These are phyloP conservation scores for Gopherus evgoodei DNA, from an alignment of 2,113 vertebrate species.

Conservation along the genomic window DNA sequence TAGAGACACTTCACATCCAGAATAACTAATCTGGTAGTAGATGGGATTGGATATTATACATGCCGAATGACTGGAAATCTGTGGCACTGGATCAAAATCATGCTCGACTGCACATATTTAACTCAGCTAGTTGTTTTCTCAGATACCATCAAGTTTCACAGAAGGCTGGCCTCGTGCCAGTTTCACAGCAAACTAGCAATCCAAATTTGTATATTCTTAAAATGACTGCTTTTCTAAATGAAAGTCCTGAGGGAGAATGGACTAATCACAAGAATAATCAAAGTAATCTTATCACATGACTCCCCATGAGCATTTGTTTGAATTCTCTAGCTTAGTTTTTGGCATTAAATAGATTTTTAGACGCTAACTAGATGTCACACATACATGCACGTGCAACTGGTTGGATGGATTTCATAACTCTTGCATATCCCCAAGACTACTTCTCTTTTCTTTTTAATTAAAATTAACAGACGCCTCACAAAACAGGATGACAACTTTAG, in stretches of 20 bases:
- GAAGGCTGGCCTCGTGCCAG: slow-evolving; percentile 56
- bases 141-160: slow-evolving; percentile 13
- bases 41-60: background rate
- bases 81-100: rapidly evolving
- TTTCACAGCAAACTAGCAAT: slow-evolving; percentile 47
- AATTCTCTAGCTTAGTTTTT: slow-evolving; percentile 62
- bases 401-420: slow-evolving; percentile 27
- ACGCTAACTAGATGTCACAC: slow-evolving; percentile 65
- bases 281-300: slow-evolving; percentile 36
- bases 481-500: background rate
- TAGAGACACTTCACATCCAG: background rate
- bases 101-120: background rate
- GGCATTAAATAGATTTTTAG: slow-evolving; percentile 58
- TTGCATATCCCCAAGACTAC: slow-evolving; percentile 30
- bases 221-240: slow-evolving; percentile 67
- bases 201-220: slow-evolving; percentile 50
- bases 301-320: slow-evolving; percentile 64
- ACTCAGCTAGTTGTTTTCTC: background rate
- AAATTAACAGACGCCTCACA: slow-evolving; percentile 28
- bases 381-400: slow-evolving; percentile 25
- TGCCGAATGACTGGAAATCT: rapidly evolving
- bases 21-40: background rate
- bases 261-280: slow-evolving; percentile 63
- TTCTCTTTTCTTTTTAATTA: slow-evolving; percentile 47
- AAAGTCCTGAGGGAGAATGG: slow-evolving; percentile 52